Base-by-base conservation (phyloP, 2,888 invertebrate species). In the Mycalesis mineus region DNA sequence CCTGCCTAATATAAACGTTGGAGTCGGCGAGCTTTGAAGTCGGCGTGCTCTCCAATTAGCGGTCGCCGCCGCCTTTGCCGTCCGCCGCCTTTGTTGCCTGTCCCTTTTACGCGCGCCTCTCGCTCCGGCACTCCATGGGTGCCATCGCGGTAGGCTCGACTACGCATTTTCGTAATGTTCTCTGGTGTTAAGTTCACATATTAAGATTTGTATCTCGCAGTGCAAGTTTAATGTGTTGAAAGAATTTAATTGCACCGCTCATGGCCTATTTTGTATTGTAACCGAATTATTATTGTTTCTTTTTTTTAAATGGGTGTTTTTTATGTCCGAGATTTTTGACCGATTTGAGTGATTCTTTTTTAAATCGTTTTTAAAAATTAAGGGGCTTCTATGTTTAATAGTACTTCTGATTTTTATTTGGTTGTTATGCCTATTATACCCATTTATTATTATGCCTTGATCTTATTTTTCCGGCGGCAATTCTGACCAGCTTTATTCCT, bases 1-100 rank as follows among this genome's bases (percentile, higher is more conserved):
- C 82, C 81, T 81, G 80, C 80, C 81, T 84, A 87, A 87, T 88
- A 87, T 88, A 88, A 87, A 88, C 85, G 89, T 88, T 80, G 86
- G 69, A 71, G 69, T 73, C 84, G 82, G 85, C 78, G 73, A 63
- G 71, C 84, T 89, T 89, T 89, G 88, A 87, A 79, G 78, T 80
- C 72, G 75, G 77, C 75, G 80, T 79, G 75, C 77, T 80, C 87
- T 87, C 89, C 89, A 89, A 89, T 89, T 89, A 89, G 86, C 85
- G 82, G 60, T 69, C 73, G 80, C 89, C 89, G 88, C 79, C 81
- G 88, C 88, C 88, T 89, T 89, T 88, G 84, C 84, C 83, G 81
- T 78, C 76, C 70, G 81, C 87, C 87, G 88, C 78, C 76, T 83
- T 82, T 79, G 71, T 72, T 80, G 78, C 77, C 78, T 62, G 41